Percentiles rank a stretch among this genome's conserved stretches.
Conservation (phyloP, 1,140 invertebrate species). For the Vanessa tameamea region DNA sequence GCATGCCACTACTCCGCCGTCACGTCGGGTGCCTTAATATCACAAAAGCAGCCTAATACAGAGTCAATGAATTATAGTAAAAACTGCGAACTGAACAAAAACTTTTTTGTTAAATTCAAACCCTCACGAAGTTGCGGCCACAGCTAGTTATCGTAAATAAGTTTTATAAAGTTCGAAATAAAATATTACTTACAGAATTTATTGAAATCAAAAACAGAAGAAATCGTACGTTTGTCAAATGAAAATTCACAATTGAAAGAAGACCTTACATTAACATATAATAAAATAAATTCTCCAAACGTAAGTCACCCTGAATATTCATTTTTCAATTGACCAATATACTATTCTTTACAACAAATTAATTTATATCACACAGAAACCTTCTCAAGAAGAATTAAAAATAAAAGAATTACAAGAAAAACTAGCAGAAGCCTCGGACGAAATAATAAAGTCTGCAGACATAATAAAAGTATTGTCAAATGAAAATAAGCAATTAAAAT, state of each 20-base stretch:
- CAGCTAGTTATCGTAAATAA: neutral
- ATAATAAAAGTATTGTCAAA: slow-evolving; percentile 61
- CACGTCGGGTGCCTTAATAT: too few species aligned
- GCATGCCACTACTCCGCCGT: too few species aligned
- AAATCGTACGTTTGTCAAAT: slow-evolving; percentile 81
- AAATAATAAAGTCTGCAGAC: slow-evolving; percentile 80
- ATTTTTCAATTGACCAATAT: too few species aligned
- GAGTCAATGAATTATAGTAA: too few species aligned
- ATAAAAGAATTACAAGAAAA: slow-evolving; percentile 86
- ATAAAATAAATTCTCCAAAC: slow-evolving; percentile 38
- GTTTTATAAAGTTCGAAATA: neutral
- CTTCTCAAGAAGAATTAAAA: slow-evolving; percentile 81
- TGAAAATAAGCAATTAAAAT: slow-evolving; percentile 62
- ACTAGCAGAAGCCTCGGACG: slow-evolving; percentile 85
- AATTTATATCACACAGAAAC: slow-evolving; percentile 1
- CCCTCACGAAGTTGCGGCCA: too few species aligned
- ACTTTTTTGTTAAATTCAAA: too few species aligned
- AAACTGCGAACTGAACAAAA: too few species aligned
- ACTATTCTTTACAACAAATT: neutral
- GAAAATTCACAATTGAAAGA: slow-evolving; percentile 69
- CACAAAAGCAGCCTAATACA: too few species aligned
- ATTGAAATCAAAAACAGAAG: slow-evolving; percentile 84
- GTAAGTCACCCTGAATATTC: slow-evolving; percentile 22
- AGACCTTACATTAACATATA: slow-evolving; percentile 39
- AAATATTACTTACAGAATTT: slow-evolving; percentile 74